Evolutionary conservation across 2,888 invertebrate genomes (phyloP), one percentile per base, ranked within the genome.

Genomic region (Lottia gigantea): DNA sequence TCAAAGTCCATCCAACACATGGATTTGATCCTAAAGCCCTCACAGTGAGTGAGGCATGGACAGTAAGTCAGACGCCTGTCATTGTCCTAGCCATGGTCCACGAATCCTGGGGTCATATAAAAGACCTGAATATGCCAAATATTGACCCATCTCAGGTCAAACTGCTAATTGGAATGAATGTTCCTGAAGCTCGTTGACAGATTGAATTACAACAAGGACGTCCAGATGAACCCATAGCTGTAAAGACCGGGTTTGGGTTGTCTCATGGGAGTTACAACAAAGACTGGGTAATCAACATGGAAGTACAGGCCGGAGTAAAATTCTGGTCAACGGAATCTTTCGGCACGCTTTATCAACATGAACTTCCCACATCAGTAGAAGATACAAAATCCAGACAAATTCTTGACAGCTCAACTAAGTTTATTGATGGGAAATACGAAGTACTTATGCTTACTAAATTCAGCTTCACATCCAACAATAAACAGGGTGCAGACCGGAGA

Each of bases 291-390:
- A 31, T 4, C 31, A 31, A 31, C 31, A 6, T 4, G 3, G 6
- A 31, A 2, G 6, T 31, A 31, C 31, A 31, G 31, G 31, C 31
- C 31, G 6, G 31, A 31, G 31, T 31, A 2, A 26, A 23, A 11
- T 64, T 64, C 45, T 64, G 64, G 64, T 31, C 16, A 12, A 64
- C 64, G 6, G 64, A 64, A n/a, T 64, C 64, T 15, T 64, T 64
- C 31, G 12, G 45, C 14, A 46, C 40, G 4, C 16, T n/a, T 40
- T 19, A 40, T 40, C 12, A 64, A 23, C 19, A 46, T 46, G 2
- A 46, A 64, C 8, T 49, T 49, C 16, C 49, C n/a, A n/a, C n/a
- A 0, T 49, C 49, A 6, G 15, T n/a, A 11, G 49, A 49, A n/a
- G 49, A 49, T 49, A 15, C 4, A n/a, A 49, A 49, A n/a, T 15